Percentiles rank a stretch among this genome's conserved stretches.
These are phyloP conservation scores for Orestias chungarensis DNA, from an alignment of 2,797 vertebrate genomes.

Conservation along the genomic window DNA sequence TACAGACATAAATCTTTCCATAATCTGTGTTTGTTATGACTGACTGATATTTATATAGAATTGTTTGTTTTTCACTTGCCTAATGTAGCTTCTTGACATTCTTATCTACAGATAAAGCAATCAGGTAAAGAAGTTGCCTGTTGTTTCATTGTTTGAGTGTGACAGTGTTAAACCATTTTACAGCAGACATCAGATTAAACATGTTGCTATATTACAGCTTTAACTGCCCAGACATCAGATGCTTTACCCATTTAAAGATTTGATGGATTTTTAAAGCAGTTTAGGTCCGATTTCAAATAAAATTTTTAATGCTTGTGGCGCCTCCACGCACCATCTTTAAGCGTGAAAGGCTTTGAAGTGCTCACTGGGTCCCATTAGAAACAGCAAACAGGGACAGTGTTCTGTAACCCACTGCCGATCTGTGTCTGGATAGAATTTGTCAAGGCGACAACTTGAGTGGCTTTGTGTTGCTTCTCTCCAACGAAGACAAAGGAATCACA, in stretches of 20 bases:
- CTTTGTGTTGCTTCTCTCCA: constrained; percentile 49
- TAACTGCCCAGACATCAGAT: not conserved
- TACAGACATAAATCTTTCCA: constrained; percentile 1
- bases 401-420: constrained; percentile 42
- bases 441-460: constrained; percentile 50
- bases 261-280: not conserved
- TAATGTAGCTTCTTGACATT: constrained; percentile 13
- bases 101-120: constrained; percentile 18
- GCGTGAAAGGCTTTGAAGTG: constrained; percentile 50
- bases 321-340: constrained; percentile 45
- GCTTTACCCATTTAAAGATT: not conserved
- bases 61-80: constrained; percentile 24
- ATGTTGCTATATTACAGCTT: not conserved
- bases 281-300: not conserved
- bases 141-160: constrained; percentile 3
- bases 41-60: constrained; percentile 13
- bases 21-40: not conserved
- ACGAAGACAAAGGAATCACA: constrained; percentile 32
- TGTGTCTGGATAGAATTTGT: constrained; percentile 54
- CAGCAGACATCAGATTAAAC: not conserved
- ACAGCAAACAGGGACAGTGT: constrained; percentile 32
- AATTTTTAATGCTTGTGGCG: constrained; percentile 40
- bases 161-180: not conserved
- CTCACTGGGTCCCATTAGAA: constrained; percentile 43
- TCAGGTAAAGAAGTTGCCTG: constrained; percentile 9